Evolutionary conservation across 2,113 vertebrate genomes (phyloP).

Genomic region (Cepphus grylle): DNA sequence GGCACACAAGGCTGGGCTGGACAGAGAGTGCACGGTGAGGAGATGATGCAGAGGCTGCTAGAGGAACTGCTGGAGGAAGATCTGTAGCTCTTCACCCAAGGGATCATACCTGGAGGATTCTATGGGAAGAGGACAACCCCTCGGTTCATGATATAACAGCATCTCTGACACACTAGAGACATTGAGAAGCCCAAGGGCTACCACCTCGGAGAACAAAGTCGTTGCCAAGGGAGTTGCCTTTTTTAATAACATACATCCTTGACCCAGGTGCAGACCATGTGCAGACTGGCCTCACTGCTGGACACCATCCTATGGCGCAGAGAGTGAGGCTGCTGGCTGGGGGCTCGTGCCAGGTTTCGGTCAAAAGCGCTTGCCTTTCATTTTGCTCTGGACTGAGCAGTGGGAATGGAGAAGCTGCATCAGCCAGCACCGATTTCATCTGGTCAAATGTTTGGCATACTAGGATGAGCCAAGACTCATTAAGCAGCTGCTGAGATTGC

Average conservation of each 20-base stretch:
- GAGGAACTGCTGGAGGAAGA: background rate
- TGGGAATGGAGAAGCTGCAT: background rate
- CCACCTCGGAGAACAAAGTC: background rate
- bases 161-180: background rate
- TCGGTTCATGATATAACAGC: background rate
- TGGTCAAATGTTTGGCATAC: background rate
- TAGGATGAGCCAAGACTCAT: background rate
- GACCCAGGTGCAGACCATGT: background rate
- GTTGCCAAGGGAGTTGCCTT: background rate
- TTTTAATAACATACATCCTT: background rate
- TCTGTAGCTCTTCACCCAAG: background rate
- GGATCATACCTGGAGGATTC: background rate
- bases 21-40: background rate
- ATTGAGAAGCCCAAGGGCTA: background rate
- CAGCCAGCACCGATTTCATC: background rate
- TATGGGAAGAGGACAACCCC: background rate
- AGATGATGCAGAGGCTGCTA: background rate
- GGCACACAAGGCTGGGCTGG: background rate
- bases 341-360: background rate
- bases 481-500: background rate
- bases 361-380: constrained; percentile 16
- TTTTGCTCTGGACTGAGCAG: background rate
- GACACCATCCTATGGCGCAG: background rate
- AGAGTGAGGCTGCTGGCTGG: background rate
- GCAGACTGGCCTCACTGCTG: background rate